These are phyloP conservation scores for Caenorhabditis sp. DNA, from an alignment of 2,888 invertebrate species.

Conservation along the genomic window DNA sequence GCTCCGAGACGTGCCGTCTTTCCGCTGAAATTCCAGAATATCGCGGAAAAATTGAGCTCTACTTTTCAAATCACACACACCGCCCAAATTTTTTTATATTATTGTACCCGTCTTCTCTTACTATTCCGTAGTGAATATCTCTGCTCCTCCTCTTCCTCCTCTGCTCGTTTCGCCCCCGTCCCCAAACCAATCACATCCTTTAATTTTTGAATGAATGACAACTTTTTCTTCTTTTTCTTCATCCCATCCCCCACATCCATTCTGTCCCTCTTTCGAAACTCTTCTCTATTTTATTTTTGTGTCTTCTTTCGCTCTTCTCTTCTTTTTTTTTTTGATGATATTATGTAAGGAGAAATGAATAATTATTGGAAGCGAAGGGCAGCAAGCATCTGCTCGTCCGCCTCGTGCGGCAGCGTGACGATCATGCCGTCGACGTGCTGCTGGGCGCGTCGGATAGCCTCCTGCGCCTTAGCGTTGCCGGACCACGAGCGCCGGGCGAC, in stretches of 20 bases:
- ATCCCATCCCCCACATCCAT: not conserved
- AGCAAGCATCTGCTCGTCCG: constrained; percentile 76
- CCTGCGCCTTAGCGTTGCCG: constrained; percentile 82
- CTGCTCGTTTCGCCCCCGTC: not conserved
- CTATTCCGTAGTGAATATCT: too few relatives aligned
- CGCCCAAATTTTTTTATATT: too few relatives aligned
- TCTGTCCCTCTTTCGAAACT: not conserved
- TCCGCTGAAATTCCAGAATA: too few relatives aligned
- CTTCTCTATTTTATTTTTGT: constrained; percentile 15
- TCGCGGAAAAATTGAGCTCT: too few relatives aligned
- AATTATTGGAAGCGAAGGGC: constrained; percentile 56
- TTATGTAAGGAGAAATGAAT: constrained; percentile 62
- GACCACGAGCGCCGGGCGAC: constrained; percentile 82
- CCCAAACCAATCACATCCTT: constrained; percentile 19
- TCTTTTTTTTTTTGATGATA: constrained; percentile 7
- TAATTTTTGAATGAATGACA: constrained; percentile 50
- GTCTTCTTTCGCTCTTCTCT: not conserved
- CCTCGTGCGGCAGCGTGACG: constrained; percentile 81
- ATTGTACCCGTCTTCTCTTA: too few relatives aligned
- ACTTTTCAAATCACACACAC: too few relatives aligned
- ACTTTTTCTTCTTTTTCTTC: not conserved
- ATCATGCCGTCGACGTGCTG: constrained; percentile 80
- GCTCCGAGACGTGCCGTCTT: too few relatives aligned
- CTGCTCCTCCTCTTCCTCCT: constrained; percentile 6
- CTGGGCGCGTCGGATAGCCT: constrained; percentile 82